Conservation (phyloP, 1,140 invertebrate species). For the Tetramorium alpestre region DNA sequence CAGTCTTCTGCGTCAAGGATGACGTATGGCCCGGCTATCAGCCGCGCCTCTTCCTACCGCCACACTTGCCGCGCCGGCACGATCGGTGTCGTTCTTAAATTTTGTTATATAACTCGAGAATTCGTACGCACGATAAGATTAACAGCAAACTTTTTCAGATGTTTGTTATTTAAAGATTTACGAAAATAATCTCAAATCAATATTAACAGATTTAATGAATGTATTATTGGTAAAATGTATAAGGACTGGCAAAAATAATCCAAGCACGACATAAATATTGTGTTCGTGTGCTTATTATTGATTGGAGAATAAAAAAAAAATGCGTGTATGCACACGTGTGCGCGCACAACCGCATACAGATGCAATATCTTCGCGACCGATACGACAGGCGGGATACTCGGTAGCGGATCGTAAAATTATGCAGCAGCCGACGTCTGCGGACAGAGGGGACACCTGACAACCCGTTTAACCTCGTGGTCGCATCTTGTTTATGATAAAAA, state of each 20-base stretch:
- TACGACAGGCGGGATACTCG: constrained; percentile 40
- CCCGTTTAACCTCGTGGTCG: constrained; percentile 81
- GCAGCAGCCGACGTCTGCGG: constrained; percentile 73
- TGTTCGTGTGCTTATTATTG: neutral
- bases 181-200: neutral
- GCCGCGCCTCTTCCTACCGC: constrained; percentile 42
- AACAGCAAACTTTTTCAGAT: neutral
- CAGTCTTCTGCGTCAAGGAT: constrained; percentile 80
- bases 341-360: neutral
- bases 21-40: constrained; percentile 78
- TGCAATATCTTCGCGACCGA: neutral
- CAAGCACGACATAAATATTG: neutral
- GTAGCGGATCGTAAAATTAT: constrained; percentile 81
- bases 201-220: neutral
- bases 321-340: too few species aligned
- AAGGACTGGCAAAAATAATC: neutral
- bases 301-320: neutral
- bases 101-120: neutral
- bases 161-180: neutral
- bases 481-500: constrained; percentile 82
- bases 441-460: constrained; percentile 81
- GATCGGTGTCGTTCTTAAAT: constrained; percentile 12
- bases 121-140: neutral
- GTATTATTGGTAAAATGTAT: neutral
- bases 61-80: constrained; percentile 6